Conservation (phyloP, 2,797 vertebrate genomes). For the Cuniculus paca region DNA sequence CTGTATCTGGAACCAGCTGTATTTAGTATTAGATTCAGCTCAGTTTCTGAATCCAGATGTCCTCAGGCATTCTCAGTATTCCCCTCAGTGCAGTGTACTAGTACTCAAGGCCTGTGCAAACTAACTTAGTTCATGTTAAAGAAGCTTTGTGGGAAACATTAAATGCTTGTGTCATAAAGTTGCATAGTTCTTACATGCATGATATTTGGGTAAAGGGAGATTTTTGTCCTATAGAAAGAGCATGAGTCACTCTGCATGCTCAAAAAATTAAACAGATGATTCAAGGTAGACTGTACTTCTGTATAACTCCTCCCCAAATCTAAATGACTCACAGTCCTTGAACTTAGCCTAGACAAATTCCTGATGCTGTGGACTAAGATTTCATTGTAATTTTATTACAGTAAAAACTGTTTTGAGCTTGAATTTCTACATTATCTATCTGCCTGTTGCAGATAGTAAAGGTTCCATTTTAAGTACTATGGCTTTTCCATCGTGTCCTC, state of each 20-base stretch:
- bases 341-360: background rate
- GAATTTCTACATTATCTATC: background rate
- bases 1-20: background rate
- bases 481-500: background rate
- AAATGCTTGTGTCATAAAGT: background rate
- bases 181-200: background rate
- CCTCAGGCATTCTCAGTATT: background rate
- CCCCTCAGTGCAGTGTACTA: background rate
- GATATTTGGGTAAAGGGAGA: background rate
- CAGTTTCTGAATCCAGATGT: background rate
- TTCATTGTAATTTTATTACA: background rate
- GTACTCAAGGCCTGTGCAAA: background rate
- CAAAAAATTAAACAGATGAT: background rate
- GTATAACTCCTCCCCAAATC: background rate
- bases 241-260: background rate
- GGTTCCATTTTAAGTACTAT: background rate
- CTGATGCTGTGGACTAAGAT: background rate
- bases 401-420: background rate
- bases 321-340: background rate
- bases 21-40: background rate
- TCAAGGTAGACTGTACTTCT: background rate
- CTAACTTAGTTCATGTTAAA: background rate
- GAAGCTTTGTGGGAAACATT: background rate
- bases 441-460: background rate
- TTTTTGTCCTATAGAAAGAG: background rate